These are phyloP conservation scores for Sphenodon punctatus DNA, from an alignment of 2,797 vertebrate genomes.

Conservation along the genomic window DNA sequence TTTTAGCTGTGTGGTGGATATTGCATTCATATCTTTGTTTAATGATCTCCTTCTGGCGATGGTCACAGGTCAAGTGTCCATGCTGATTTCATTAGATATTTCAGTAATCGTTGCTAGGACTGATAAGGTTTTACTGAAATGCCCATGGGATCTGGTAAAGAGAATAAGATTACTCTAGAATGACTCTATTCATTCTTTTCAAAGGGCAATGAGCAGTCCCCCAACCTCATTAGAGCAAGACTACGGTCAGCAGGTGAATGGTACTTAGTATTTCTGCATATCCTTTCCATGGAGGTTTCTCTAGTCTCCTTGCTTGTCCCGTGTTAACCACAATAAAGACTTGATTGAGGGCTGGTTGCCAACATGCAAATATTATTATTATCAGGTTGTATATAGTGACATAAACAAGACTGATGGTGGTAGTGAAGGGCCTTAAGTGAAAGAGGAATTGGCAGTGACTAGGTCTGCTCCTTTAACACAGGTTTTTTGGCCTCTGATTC, in stretches of 20 bases:
- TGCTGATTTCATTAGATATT: background rate
- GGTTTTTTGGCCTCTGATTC: background rate
- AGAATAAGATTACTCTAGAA: background rate
- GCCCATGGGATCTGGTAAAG: background rate
- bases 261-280: rapidly evolving
- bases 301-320: rapidly evolving
- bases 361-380: rapidly evolving
- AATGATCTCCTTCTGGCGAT: background rate
- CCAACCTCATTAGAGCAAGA: background rate
- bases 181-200: background rate
- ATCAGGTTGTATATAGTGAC: background rate
- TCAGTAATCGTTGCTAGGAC: background rate
- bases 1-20: background rate
- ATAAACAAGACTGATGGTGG: rapidly evolving
- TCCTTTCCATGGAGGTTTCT: rapidly evolving
- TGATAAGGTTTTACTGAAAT: background rate
- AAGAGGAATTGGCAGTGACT: background rate
- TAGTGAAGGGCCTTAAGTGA: rapidly evolving
- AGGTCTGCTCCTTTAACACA: background rate
- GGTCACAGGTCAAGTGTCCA: background rate
- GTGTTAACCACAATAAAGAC: background rate
- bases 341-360: rapidly evolving
- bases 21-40: background rate
- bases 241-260: rapidly evolving
- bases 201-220: background rate